Evolutionary conservation across 2,113 vertebrate species (phyloP).

Genomic region (Promerops cafer): DNA sequence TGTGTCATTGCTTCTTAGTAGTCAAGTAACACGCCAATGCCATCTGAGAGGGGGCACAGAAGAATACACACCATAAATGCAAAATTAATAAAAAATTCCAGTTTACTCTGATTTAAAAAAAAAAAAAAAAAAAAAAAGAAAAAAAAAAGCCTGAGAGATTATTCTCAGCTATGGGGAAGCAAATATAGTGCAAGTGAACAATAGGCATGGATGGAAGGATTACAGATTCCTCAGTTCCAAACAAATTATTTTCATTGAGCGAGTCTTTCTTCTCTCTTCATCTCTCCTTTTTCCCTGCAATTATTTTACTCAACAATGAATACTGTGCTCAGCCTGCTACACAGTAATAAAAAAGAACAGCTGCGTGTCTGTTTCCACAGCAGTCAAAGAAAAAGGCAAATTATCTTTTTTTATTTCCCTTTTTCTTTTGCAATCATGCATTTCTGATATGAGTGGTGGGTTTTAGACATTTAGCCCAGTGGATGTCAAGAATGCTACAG

Average conservation of each 20-base stretch:
- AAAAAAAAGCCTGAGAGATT: neutral
- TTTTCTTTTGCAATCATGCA: neutral
- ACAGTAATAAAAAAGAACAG: conserved; percentile 6
- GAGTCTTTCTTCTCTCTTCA: conserved; percentile 12
- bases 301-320: conserved; percentile 48
- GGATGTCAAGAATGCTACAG: conserved; percentile 3
- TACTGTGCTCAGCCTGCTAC: neutral
- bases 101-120: neutral
- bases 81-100: conserved; percentile 2
- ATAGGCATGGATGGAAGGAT: neutral
- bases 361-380: neutral
- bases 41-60: neutral
- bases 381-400: neutral
- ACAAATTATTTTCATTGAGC: conserved; percentile 60
- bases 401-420: neutral
- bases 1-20: neutral
- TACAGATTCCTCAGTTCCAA: conserved; percentile 29
- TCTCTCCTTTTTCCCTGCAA: neutral
- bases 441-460: neutral
- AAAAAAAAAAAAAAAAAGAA: neutral
- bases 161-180: neutral
- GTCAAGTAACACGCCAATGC: neutral
- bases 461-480: conserved; percentile 17
- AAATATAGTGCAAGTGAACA: neutral
- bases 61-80: neutral